Evolutionary conservation across 2,888 invertebrate genomes (phyloP).

Genomic region (Megamerina dolium): DNA sequence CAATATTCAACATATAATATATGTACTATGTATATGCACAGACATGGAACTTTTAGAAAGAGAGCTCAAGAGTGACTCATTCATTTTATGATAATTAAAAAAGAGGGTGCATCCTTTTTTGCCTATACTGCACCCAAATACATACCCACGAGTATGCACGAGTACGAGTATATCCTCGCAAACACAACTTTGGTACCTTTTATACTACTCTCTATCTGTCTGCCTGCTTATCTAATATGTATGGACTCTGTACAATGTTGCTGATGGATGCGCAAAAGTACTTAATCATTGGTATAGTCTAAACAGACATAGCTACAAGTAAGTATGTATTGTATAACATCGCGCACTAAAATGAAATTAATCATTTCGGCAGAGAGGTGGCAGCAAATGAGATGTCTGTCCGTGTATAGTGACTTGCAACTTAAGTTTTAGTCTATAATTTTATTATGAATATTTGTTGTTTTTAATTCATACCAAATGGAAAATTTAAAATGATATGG

Average conservation of each 20-base stretch:
- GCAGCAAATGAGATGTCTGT: not conserved
- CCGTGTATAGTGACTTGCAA: too few relatives aligned
- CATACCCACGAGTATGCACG: too few relatives aligned
- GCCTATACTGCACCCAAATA: too few relatives aligned
- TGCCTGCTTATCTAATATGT: not conserved
- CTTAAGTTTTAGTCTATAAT: too few relatives aligned
- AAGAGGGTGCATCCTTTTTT: constrained; percentile 22
- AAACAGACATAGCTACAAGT: not conserved
- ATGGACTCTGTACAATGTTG: not conserved
- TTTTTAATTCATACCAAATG: constrained; percentile 41
- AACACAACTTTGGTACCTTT: constrained; percentile 10
- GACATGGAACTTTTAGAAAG: constrained; percentile 1
- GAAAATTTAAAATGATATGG: too few relatives aligned
- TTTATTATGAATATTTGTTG: too few relatives aligned
- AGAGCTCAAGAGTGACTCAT: constrained; percentile 24
- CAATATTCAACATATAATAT: too few relatives aligned
- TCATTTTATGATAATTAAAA: constrained; percentile 26
- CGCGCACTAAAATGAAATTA: not conserved
- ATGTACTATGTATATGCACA: too few relatives aligned
- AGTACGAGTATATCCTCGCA: too few relatives aligned
- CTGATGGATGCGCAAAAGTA: constrained; percentile 30
- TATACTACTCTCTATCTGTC: not conserved
- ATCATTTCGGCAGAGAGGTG: not conserved
- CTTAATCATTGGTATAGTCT: constrained; percentile 38
- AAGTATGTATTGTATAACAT: too few relatives aligned